These are phyloP conservation scores for Drosophila mayaguana DNA, from an alignment of 2,888 invertebrate genomes.

Conservation along the genomic window DNA sequence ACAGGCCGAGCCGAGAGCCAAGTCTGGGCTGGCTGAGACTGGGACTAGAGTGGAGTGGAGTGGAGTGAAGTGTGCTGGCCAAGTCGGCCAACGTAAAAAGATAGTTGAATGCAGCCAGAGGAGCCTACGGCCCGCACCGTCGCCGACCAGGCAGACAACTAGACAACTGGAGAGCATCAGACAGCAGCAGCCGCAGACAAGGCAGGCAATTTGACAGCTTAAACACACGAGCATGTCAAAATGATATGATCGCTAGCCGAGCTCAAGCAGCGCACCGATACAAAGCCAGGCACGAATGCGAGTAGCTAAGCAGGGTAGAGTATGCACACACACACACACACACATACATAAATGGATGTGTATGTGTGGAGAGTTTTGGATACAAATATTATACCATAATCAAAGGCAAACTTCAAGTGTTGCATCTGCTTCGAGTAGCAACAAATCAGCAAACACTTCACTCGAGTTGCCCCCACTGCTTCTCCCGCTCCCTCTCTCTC, in stretches of 20 bases:
- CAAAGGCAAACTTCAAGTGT: conserved; percentile 63
- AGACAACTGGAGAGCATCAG: conserved; percentile 24
- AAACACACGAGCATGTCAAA: conserved; percentile 80
- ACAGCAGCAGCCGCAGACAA: conserved; percentile 62
- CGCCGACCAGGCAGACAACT: background rate
- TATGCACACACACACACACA: background rate
- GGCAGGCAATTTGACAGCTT: conserved; percentile 80
- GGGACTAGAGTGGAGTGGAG: background rate
- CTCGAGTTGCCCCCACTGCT: conserved; percentile 4
- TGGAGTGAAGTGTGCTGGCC: conserved; percentile 11
- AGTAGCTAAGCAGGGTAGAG: conserved; percentile 2
- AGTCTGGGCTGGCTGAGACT: conserved; percentile 7
- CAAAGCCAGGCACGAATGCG: conserved; percentile 32
- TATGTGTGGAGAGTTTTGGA: conserved; percentile 7
- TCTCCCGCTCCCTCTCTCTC: background rate
- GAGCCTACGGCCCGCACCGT: conserved; percentile 1
- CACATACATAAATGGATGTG: background rate
- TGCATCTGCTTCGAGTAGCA: conserved; percentile 68
- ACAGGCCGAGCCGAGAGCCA: conserved; percentile 57
- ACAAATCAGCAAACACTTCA: conserved; percentile 44
- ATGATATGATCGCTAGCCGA: conserved; percentile 80
- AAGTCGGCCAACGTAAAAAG: conserved; percentile 57
- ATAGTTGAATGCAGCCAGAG: conserved; percentile 53
- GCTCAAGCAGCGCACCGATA: conserved; percentile 60
- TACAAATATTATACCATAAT: conserved; percentile 59